Base-by-base conservation (phyloP, 2,797 vertebrate genomes). In the Pogoniulus pusillus region DNA sequence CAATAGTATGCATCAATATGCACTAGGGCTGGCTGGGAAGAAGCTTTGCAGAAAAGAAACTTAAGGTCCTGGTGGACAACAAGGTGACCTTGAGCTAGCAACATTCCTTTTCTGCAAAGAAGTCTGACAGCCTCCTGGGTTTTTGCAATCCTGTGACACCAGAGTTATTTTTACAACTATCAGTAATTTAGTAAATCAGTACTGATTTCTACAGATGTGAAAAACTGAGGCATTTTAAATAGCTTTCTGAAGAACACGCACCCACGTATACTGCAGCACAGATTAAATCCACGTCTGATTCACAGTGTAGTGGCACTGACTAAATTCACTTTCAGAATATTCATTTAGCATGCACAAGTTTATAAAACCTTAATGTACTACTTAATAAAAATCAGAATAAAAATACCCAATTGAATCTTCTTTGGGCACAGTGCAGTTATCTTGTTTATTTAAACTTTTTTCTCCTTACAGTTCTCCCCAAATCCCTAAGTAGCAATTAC, bases 181-280 rank as follows among this genome's bases (percentile, higher is more conserved):
- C 32, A 45, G 37, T 74, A 74, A 88, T 78, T 83, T 71, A 47
- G 7, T 60, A 75, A 53, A 72, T 65, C 34, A 78, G 9, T 22
- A 57, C 12, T 83, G 41, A 39, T 83, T 84, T 84, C 34, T 73
- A 27, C 35, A 73, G 34, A 55, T 53, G 16, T 32, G 78, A 64
- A 78, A 78, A 83, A 27, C 7, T 16, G 26, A 73, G 12, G 16
- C 9, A 23, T 81, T 70, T 81, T 57, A 75, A 86, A 74, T 22
- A 57, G 8, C 7, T 80, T 82, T 70, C 30, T 51, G 47, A 82
- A 80, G n/a, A 80, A 57, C 16, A 34, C 49, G 12, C 6, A 60
- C 15, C 14, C 7, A 22, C 0, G 0, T 47, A 53, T 29, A 69
- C 10, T 15, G 27, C 15, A 87, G 22, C 34, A 64, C 30, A 69